Percentiles rank a stretch among this genome's conserved stretches.
These are phyloP conservation scores for Peromyscus aztecus DNA, from an alignment of 2,797 vertebrate genomes.

Conservation along the genomic window DNA sequence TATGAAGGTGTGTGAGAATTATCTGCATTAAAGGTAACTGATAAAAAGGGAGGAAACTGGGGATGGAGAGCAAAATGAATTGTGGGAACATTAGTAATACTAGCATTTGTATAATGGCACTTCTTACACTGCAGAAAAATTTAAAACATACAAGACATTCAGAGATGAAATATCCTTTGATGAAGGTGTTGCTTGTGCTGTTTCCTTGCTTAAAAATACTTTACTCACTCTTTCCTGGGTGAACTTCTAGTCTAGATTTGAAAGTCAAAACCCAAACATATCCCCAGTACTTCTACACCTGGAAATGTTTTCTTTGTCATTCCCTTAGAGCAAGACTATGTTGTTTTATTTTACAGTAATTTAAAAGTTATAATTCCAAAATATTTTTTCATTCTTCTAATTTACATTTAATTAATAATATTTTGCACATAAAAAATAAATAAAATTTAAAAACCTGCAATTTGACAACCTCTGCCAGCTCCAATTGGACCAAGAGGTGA, in stretches of 20 bases:
- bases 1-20: neutral
- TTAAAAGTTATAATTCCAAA: neutral
- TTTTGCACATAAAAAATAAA: neutral
- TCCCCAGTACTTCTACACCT: neutral
- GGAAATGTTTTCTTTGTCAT: neutral
- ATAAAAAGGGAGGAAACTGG: neutral
- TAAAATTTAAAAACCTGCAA: too few species aligned
- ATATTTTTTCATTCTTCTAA: neutral
- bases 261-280: neutral
- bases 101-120: neutral
- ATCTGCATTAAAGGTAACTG: neutral
- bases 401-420: neutral
- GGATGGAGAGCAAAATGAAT: neutral
- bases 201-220: constrained; percentile 25
- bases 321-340: neutral
- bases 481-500: too few species aligned
- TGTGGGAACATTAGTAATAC: neutral
- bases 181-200: neutral
- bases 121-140: neutral
- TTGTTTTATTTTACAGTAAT: neutral
- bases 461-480: too few species aligned
- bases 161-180: neutral
- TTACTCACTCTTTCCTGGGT: neutral
- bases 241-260: neutral
- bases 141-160: neutral